Evolutionary conservation across 92 coral and sea anemone species (phyloP), one percentile per base, ranked within the genome.

Genomic region (Epizoanthus fatuus): DNA sequence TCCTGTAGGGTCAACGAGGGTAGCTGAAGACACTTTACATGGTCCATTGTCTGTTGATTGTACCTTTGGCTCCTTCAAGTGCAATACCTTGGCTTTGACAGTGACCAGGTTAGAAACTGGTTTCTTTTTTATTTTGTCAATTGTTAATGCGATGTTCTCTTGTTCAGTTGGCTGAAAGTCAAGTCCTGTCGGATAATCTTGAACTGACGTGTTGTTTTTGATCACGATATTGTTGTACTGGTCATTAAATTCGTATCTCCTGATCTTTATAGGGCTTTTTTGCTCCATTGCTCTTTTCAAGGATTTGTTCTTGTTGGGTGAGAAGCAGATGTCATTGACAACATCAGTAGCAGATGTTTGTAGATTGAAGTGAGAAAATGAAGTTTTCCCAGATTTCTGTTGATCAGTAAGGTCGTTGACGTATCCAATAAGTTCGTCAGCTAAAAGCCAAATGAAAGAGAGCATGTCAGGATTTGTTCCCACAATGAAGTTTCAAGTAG

Each of bases 231-330:
- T 62, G 67, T 62, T 62, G 38, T 19, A 62, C 67, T 20, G 67
- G 67, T 62, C 14, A 62, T 62, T 62, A 62, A 62, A 62, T 62
- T 62, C 67, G 38, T 62, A 62, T 20, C 25, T 62, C 38, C 38
- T 19, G 67, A 62, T 62, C 37, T 62, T 62, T 62, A 62, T 20
- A 62, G 67, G 38, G 38, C 13, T 62, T 62, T 62, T 62, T 62
- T 62, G 38, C 67, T 22, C 67, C 67, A 62, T 62, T 62, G 67
- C 37, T 20, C 67, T 62, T 62, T 37, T 3, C 10, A 62, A 62
- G 25, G 20, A 37, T 62, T 62, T 62, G 67, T 62, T 62, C 67
- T 60, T 19, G 37, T 60, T 0, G 35, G 37, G 66, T 60, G 66
- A 60, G 13, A 60, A 60, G 66, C 37, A 60, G 66, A 60, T 60